Conservation (phyloP, 2,797 vertebrate genomes). For the Erpetoichthys calabaricus region DNA sequence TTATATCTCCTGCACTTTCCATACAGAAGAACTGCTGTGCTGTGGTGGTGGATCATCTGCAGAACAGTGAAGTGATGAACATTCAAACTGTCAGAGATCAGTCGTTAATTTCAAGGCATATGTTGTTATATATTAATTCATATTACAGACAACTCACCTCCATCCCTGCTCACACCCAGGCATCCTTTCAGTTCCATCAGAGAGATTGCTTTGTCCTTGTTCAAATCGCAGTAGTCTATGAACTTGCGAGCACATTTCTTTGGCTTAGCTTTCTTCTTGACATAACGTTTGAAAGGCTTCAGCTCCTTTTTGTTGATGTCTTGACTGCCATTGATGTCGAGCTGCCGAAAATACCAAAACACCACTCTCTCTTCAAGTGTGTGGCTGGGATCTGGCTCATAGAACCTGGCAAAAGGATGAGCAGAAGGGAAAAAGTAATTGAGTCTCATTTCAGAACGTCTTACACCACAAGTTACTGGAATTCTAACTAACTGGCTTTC, state of each 20-base stretch:
- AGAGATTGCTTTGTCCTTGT: conserved; percentile 87
- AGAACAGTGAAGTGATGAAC: too few relatives aligned
- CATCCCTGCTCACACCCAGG: conserved; percentile 87
- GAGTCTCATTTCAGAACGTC: too few relatives aligned
- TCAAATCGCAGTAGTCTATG: conserved; percentile 93
- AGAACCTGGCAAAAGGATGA: conserved; percentile 56
- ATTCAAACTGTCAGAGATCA: too few relatives aligned
- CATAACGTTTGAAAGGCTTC: conserved; percentile 88
- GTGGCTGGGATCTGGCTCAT: conserved; percentile 90
- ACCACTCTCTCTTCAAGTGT: conserved; percentile 91
- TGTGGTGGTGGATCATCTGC: too few relatives aligned
- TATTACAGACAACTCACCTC: conserved; percentile 40
- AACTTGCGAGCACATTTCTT: conserved; percentile 94
- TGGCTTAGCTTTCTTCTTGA: conserved; percentile 97
- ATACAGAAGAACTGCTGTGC: too few relatives aligned
- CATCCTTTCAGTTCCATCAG: conserved; percentile 91
- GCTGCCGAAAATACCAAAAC: conserved; percentile 91
- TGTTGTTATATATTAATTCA: neutral
- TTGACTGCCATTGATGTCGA: conserved; percentile 83
- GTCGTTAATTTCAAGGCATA: neutral
- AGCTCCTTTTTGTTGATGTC: conserved; percentile 93
- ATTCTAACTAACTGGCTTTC: too few relatives aligned
- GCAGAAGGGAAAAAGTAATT: too few relatives aligned
- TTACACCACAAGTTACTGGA: too few relatives aligned
- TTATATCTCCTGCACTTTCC: too few relatives aligned